Evolutionary conservation across 2,888 invertebrate species (phyloP).

Genomic region (Drosophila flavopinicola): DNA sequence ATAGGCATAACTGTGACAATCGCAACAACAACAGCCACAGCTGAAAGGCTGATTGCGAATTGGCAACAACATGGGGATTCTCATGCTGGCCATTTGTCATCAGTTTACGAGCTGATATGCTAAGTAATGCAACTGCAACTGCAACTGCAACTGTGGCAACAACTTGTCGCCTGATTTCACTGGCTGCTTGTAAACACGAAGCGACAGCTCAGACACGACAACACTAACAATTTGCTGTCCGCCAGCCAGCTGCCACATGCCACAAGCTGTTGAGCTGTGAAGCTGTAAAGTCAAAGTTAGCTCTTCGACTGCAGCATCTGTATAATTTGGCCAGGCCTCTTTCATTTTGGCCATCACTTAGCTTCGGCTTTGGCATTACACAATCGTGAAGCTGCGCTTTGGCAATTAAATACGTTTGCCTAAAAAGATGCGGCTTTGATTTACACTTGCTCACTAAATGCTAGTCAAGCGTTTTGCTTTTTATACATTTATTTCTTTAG

Average conservation of each 20-base stretch:
- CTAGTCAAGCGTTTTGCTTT: constrained; percentile 29
- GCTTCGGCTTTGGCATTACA: constrained; percentile 51
- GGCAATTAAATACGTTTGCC: constrained; percentile 10
- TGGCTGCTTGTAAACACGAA: constrained; percentile 19
- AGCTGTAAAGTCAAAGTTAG: constrained; percentile 51
- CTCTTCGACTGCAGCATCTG: constrained; percentile 31
- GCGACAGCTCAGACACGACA: constrained; percentile 10
- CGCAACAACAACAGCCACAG: constrained; percentile 12
- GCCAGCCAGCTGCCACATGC: constrained; percentile 67
- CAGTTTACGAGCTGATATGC: constrained; percentile 54
- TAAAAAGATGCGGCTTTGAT: constrained; percentile 52
- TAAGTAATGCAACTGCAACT: constrained; percentile 39
- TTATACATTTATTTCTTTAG: constrained; percentile 3
- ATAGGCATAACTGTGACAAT: constrained; percentile 40
- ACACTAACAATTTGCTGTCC: constrained; percentile 31
- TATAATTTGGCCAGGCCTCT: constrained; percentile 38
- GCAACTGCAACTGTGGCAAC: constrained; percentile 23
- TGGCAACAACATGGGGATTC: constrained; percentile 50
- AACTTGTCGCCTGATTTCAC: constrained; percentile 55
- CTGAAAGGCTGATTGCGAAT: constrained; percentile 44
- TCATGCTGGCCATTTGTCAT: constrained; percentile 46
- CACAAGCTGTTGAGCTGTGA: constrained; percentile 51
- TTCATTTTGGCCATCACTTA: constrained; percentile 36
- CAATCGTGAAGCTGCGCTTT: constrained; percentile 32
- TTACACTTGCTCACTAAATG: constrained; percentile 64